Evolutionary conservation across 2,113 vertebrate species (phyloP), one percentile per base, ranked within the genome.

Genomic region (Dipodomys stephensi): DNA sequence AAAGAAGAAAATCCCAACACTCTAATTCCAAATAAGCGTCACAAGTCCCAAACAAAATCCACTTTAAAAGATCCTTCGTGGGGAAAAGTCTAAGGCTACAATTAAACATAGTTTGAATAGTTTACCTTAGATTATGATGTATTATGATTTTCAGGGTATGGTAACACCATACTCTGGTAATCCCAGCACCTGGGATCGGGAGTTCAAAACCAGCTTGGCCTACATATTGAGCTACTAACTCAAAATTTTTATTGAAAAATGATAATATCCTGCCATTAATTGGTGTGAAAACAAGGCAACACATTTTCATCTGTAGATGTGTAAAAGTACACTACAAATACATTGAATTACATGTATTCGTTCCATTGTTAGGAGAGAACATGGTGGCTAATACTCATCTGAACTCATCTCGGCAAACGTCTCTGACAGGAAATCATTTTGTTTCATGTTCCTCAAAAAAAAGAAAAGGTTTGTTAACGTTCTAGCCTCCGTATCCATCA

Each of bases 71-170:
- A 60, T 18, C 64, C 78, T 67, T 53, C 44, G 15, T 79, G 30
- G 78, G 28, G 83, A 72, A 82, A 83, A 46, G 22, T 3, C 49
- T 83, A 28, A 49, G 20, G 20, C 23, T 83, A 69, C 44, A 57
- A 85, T 84, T 85, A 7, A 2, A 46, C 71, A 71, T 81, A 78
- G 72, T 92, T 95, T 85, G 18, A 90, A 77, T 80, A 76, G 4
- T 35, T 71, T 76, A 91, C 83, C 53, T 23, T 6, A 76, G 20
- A 22, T 49, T 49, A 49, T 49, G 49, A 49, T 49, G 49, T 49
- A 62, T 62, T 62, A 16, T 62, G 60, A 62, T 25, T 20, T 64
- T 25, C 19, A 23, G 20, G 62, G 23, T 1, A 64, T 64, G 7
- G 22, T 64, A 25, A 6, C 62, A 64, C n/a, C n/a, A n/a, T n/a